Base-by-base conservation (phyloP, 1,140 invertebrate species). In the Heliconius nattereri region DNA sequence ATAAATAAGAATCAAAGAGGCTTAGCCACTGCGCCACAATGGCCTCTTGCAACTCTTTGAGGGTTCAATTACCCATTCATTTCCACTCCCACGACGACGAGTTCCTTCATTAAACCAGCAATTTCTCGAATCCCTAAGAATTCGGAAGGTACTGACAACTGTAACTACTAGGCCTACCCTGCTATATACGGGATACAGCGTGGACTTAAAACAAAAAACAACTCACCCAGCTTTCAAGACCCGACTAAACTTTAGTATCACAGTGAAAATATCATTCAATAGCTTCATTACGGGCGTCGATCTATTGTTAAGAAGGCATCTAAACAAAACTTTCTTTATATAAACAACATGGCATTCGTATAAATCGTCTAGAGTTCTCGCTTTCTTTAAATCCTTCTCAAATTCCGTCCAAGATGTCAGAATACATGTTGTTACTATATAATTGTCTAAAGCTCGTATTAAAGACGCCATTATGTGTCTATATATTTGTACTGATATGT, bases 381-480 rank as follows among this genome's bases (percentile, higher is more conserved):
- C 96, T 60, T 94, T 94, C 81, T 95, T 92, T 11, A 97, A 86
- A 85, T 96, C 96, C 73, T 95, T 95, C 85, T 97, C 96, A 75
- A 97, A 97, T 70, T 96, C 95, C 3, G 95, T 94, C 97, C 97
- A 97, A 26, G 96, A 97, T 1, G 95, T 94, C 60, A 96, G 95
- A 7, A 97, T 92, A 8, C 97, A 97, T 73, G 96, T 97, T 7
- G 96, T 96, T 0, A 96, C 96, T 60, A 97, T 94, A 87, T 97
- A 97, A 89, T 96, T 97, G 83, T 97, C 96, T 13, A 97, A 86
- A 0, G 96, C 96, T 75, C 96, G 95, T 77, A 97, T 95, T 84
- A 97, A 96, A 73, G 97, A 96, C 66, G 96, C 96, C 96, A 97
- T 96, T 29, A 96, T 95, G 85, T 97, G 96, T 3, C 97, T 94